Percentiles rank a stretch among this genome's conserved stretches.
These are phyloP conservation scores for Silurus glanis DNA, from an alignment of 2,113 vertebrate genomes.

Conservation along the genomic window DNA sequence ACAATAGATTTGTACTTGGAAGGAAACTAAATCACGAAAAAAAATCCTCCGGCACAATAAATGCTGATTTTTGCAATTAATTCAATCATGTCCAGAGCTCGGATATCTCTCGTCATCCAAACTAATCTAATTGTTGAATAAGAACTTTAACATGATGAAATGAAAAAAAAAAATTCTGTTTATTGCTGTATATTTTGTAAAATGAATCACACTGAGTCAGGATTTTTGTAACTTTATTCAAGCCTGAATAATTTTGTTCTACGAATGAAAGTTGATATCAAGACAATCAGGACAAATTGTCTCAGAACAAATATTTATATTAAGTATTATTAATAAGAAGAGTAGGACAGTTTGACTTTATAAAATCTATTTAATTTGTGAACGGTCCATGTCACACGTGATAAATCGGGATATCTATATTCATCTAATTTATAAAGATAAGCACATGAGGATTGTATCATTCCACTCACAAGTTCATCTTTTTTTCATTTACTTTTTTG, in stretches of 20 bases:
- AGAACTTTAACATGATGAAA: background rate
- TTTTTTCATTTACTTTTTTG: background rate
- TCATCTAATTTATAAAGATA: background rate
- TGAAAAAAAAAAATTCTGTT: background rate
- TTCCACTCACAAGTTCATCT: constrained; percentile 2
- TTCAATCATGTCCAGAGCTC: background rate
- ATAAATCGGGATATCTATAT: constrained; percentile 21
- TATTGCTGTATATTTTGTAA: background rate
- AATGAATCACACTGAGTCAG: background rate
- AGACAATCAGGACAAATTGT: background rate
- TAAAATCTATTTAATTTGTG: constrained; percentile 48
- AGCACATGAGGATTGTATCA: background rate
- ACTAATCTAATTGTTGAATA: background rate
- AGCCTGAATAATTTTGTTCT: background rate
- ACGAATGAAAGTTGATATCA: background rate
- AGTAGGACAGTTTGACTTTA: background rate
- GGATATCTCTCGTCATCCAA: background rate
- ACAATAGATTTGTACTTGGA: background rate
- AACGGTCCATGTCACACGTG: constrained; percentile 34
- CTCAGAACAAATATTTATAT: background rate
- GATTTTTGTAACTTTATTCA: background rate
- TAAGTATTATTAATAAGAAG: background rate
- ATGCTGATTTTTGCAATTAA: background rate
- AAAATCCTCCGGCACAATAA: background rate
- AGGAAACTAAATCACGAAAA: background rate